Conservation (phyloP, 92 coral and sea anemone genomes). For the Palythoa heliodiscus region DNA sequence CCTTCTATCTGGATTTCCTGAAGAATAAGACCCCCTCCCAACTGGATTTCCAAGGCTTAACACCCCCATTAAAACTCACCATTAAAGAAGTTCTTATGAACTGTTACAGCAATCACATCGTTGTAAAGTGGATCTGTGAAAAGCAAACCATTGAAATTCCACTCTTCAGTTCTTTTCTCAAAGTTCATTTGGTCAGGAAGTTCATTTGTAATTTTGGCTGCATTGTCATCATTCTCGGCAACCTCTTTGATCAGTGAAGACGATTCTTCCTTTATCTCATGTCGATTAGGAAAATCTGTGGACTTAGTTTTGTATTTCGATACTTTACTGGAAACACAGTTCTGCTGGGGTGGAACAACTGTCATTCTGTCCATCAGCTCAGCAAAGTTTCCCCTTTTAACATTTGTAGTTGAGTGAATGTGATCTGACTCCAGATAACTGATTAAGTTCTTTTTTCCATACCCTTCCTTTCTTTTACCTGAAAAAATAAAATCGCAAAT, state of each 20-base stretch:
- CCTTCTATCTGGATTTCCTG: no score
- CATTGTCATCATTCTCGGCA: not conserved
- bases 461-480: not conserved
- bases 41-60: no score
- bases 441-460: not conserved
- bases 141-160: constrained; percentile 20
- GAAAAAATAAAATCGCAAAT: not conserved
- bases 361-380: not conserved
- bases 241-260: not conserved
- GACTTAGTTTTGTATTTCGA: not conserved
- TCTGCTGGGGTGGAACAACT: not conserved
- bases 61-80: constrained; percentile 7
- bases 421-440: not conserved
- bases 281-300: not conserved
- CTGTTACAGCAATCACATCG: constrained; percentile 12
- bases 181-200: not conserved
- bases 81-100: constrained; percentile 21
- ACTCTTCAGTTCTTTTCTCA: not conserved
- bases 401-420: not conserved
- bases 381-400: not conserved
- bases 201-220: not conserved
- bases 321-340: constrained; percentile 15
- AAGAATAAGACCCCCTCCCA: no score
- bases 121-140: constrained; percentile 13
- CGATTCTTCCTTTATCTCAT: no score